phyloP scores from a whole-genome alignment of 2,113 vertebrate genomes.

The Peromyscus polionotus region DNA sequence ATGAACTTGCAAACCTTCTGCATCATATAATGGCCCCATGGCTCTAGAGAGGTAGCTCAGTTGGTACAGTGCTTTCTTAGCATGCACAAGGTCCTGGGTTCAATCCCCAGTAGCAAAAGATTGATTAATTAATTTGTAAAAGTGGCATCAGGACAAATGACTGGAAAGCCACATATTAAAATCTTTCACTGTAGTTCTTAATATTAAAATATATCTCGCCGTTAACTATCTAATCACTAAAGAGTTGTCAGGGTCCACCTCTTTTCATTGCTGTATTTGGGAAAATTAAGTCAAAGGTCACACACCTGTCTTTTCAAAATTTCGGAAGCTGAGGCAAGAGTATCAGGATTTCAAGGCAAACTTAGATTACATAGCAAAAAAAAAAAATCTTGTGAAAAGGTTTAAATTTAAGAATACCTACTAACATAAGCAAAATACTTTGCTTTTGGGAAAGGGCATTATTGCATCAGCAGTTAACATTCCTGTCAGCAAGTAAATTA shows the following conservation, averaged over 20 bases:
- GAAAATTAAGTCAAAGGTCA: slow-evolving; percentile 41
- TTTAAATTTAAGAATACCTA: background rate
- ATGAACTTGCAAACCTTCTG: slow-evolving; percentile 49
- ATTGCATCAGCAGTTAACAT: background rate
- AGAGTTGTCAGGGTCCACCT: slow-evolving; percentile 58
- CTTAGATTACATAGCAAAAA: background rate
- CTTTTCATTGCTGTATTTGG: slow-evolving; percentile 57
- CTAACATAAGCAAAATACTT: background rate
- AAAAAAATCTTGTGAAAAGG: background rate
- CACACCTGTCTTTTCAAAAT: background rate
- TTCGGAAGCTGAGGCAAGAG: background rate
- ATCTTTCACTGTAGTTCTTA: slow-evolving; percentile 52
- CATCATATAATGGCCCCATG: slow-evolving; percentile 50
- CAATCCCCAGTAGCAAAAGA: background rate
- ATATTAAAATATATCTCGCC: slow-evolving; percentile 70
- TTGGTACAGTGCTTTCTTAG: background rate
- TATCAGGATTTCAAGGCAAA: background rate
- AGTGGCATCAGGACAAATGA: slow-evolving; percentile 61
- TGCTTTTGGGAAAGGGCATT: background rate
- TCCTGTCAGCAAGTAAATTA: background rate
- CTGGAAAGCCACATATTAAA: slow-evolving; percentile 72
- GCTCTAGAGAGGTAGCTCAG: background rate
- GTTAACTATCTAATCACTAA: slow-evolving; percentile 68
- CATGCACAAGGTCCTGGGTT: background rate
- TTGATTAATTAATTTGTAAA: background rate